phyloP scores from a whole-genome alignment of 2,113 vertebrate species.

The Meriones unguiculatus region DNA sequence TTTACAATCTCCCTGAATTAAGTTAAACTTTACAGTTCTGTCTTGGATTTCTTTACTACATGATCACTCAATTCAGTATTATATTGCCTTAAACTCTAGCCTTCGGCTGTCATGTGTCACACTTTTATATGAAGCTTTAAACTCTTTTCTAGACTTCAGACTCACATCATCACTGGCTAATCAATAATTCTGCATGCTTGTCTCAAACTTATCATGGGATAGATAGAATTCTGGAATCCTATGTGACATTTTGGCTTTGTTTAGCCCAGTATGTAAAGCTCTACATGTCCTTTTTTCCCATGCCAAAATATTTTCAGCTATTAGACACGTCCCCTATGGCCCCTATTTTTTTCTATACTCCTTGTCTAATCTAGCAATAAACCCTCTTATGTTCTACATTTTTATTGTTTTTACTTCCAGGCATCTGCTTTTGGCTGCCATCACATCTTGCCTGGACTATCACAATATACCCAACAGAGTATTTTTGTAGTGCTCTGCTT shows the following conservation, averaged over 20 bases:
- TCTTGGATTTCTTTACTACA: slow-evolving; percentile 6
- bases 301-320: not conserved
- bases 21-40: not conserved
- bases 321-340: not conserved
- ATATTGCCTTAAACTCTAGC: not conserved
- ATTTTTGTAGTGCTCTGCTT: not conserved
- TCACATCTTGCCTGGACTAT: not conserved
- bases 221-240: not conserved
- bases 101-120: not conserved
- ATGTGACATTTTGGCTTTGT: not conserved
- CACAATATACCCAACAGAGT: not conserved
- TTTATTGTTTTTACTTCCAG: not conserved
- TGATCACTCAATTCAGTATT: not conserved
- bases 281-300: not conserved
- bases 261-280: not conserved
- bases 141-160: not conserved
- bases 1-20: not conserved
- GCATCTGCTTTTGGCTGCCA: not conserved
- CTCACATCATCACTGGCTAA: not conserved
- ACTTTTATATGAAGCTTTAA: not conserved
- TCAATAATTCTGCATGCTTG: not conserved
- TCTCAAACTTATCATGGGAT: not conserved
- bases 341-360: not conserved
- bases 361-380: not conserved
- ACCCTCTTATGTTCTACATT: not conserved